phyloP scores from a whole-genome alignment of 2,888 invertebrate genomes.

The Leucophora obtusa region DNA sequence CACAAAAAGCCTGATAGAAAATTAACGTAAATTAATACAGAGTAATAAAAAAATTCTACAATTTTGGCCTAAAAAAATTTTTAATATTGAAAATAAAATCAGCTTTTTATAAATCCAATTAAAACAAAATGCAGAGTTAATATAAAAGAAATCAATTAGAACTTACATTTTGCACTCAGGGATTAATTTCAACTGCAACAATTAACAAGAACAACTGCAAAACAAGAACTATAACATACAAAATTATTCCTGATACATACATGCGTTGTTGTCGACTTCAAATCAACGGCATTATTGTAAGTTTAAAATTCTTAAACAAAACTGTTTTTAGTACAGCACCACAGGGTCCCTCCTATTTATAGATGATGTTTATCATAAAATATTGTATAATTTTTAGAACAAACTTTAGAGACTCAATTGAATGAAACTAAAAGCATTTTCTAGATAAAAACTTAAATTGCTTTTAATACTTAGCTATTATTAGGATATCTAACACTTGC shows the following conservation, averaged over 20 bases:
- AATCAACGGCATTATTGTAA: not conserved
- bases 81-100: not conserved
- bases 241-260: conserved; percentile 47
- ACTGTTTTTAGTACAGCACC: conserved; percentile 1
- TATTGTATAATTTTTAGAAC: not conserved
- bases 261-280: not conserved
- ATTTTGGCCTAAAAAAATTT: conserved; percentile 33
- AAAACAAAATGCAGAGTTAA: not conserved
- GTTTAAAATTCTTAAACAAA: conserved; percentile 24
- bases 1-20: conserved; percentile 61
- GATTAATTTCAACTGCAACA: conserved; percentile 50
- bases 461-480: conserved; percentile 29
- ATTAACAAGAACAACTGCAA: conserved; percentile 29
- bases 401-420: conserved; percentile 12
- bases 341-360: conserved; percentile 50
- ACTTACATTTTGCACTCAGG: conserved; percentile 56
- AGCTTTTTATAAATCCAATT: conserved; percentile 48
- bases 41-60: conserved; percentile 6
- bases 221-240: conserved; percentile 4
- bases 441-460: conserved; percentile 27
- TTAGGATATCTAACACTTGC: too few relatives aligned
- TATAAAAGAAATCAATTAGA: conserved; percentile 15
- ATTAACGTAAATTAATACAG: conserved; percentile 11
- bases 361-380: not conserved
- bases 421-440: conserved; percentile 24